Conservation (phyloP, 2,888 invertebrate genomes). For the Spisula solida region DNA sequence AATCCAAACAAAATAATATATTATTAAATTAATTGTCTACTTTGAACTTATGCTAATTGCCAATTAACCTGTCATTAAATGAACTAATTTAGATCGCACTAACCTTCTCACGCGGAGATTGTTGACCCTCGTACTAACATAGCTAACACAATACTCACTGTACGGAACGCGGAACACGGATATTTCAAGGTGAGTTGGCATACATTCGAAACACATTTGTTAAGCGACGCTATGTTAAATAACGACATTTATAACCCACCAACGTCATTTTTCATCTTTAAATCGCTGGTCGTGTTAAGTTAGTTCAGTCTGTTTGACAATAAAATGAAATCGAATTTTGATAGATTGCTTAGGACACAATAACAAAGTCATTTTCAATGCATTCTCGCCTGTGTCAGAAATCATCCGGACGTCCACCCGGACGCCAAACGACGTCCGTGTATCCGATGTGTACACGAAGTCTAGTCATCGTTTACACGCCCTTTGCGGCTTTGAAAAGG, state of each 20-base stretch:
- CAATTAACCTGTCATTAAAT: constrained; percentile 17
- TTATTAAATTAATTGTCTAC: neutral
- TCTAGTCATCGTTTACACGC: too few relatives aligned
- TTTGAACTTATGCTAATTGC: neutral
- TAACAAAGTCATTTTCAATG: too few relatives aligned
- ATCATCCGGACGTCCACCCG: too few relatives aligned
- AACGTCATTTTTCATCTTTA: neutral
- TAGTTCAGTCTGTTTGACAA: neutral
- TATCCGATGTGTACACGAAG: too few relatives aligned
- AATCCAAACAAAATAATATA: neutral
- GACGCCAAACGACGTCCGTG: too few relatives aligned
- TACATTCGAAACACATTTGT: neutral
- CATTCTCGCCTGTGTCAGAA: too few relatives aligned
- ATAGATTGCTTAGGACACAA: too few relatives aligned
- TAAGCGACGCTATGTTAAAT: neutral
- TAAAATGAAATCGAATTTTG: neutral
- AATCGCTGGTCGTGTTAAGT: neutral
- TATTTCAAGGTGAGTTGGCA: neutral
- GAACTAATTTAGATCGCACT: constrained; percentile 2
- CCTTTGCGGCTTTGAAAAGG: too few relatives aligned
- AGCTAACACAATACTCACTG: neutral
- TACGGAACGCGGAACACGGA: neutral
- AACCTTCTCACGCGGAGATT: neutral
- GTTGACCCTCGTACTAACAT: constrained; percentile 18
- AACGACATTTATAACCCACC: neutral